phyloP scores from a whole-genome alignment of 1,140 invertebrate genomes.

The Caenorhabditis tropicalis region DNA sequence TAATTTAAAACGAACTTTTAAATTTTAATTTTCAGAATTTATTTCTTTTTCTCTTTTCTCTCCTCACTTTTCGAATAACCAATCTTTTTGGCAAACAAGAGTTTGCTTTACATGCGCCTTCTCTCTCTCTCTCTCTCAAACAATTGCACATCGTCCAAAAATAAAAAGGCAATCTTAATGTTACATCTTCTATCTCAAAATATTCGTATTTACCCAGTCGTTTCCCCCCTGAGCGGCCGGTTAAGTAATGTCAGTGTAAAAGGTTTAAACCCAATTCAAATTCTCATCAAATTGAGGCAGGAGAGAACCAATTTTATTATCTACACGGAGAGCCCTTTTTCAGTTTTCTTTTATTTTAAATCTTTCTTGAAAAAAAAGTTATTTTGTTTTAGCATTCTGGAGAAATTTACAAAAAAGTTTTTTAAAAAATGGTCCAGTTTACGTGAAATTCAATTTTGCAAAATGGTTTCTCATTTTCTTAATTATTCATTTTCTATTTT shows the following conservation, averaged over 20 bases:
- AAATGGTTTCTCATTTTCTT: no score
- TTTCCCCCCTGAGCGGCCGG: not conserved
- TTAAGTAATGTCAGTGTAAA: not conserved
- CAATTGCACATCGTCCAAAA: slow-evolving; percentile 8
- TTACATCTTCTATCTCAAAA: slow-evolving; percentile 20
- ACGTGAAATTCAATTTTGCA: no score
- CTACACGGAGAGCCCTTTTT: not conserved
- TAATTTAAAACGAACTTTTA: not conserved
- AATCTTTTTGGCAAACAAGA: slow-evolving; percentile 14
- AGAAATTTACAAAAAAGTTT: no score
- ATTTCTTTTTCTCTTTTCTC: not conserved
- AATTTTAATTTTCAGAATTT: not conserved
- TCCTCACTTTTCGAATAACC: not conserved
- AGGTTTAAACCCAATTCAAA: not conserved
- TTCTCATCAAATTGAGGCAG: not conserved
- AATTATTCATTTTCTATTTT: no score
- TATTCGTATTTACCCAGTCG: not conserved
- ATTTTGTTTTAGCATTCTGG: no score
- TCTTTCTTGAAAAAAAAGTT: no score
- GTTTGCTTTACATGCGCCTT: not conserved
- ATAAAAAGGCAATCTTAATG: not conserved
- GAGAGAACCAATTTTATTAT: not conserved
- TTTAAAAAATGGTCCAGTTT: no score
- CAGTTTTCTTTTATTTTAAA: no score
- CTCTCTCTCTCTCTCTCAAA: not conserved